A percentile compares a stretch with the other conserved stretches of the same genome.
Conservation (phyloP, 2,797 vertebrate species). For the Neosilurus hyrtlii region DNA sequence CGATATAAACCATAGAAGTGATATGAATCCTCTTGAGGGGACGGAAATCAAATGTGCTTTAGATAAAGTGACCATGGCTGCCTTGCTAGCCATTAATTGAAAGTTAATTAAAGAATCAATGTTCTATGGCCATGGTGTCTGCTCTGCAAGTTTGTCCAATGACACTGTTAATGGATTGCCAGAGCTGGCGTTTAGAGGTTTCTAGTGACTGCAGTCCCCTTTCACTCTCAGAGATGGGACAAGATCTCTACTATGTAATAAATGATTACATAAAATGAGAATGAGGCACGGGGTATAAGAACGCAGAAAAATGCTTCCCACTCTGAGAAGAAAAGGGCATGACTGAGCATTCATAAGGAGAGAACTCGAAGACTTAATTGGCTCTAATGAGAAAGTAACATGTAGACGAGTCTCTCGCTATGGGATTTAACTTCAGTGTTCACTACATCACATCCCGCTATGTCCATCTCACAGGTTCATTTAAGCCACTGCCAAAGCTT, state of each 20-base stretch:
- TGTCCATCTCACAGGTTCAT: slow-evolving; percentile 7
- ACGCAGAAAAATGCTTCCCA: slow-evolving; percentile 42
- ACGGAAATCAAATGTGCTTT: slow-evolving; percentile 48
- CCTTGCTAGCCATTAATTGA: slow-evolving; percentile 55
- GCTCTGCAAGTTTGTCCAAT: slow-evolving; percentile 61
- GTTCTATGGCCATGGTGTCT: slow-evolving; percentile 56
- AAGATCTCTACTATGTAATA: slow-evolving; percentile 54
- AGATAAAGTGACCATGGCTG: slow-evolving; percentile 43
- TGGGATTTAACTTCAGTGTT: slow-evolving; percentile 24
- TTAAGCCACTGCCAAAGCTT: slow-evolving; percentile 13
- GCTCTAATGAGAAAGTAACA: slow-evolving; percentile 76
- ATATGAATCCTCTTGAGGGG: slow-evolving; percentile 51
- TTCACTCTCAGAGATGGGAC: slow-evolving; percentile 61
- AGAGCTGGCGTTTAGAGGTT: slow-evolving; percentile 57
- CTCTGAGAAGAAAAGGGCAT: slow-evolving; percentile 46
- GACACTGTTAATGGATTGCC: slow-evolving; percentile 54
- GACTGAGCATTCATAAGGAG: slow-evolving; percentile 21
- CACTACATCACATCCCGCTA: slow-evolving; percentile 29
- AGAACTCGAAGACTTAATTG: slow-evolving; percentile 39
- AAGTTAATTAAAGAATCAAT: slow-evolving; percentile 66
- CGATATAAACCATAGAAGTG: slow-evolving; percentile 61
- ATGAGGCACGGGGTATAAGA: slow-evolving; percentile 55
- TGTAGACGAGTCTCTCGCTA: slow-evolving; percentile 71
- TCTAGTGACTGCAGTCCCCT: slow-evolving; percentile 53
- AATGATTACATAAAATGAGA: not conserved